A percentile compares a stretch with the other conserved stretches of the same genome.
Evolutionary conservation across 2,888 invertebrate species (phyloP).

Genomic region (Phalangium opilio): DNA sequence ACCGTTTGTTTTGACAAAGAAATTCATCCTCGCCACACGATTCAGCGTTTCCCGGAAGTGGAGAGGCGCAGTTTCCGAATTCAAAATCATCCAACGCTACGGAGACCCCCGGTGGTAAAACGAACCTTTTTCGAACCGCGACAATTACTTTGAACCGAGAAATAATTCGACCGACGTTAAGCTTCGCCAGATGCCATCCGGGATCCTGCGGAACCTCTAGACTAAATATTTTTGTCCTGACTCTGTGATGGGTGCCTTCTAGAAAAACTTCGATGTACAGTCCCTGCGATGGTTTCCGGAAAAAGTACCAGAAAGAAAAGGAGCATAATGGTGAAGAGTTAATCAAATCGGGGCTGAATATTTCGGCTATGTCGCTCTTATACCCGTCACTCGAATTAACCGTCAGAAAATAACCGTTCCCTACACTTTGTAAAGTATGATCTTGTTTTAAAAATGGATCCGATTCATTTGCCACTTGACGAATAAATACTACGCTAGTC

Average conservation of each 20-base stretch:
- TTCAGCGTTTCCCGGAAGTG: slow-evolving; percentile 2
- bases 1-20: slow-evolving; percentile 11
- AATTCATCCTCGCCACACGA: slow-evolving; percentile 8
- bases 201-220: not conserved
- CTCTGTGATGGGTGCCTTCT: no score
- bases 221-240: slow-evolving; percentile 1
- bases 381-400: not conserved
- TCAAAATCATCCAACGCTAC: slow-evolving; percentile 16
- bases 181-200: slow-evolving; percentile 9
- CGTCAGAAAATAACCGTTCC: slow-evolving; percentile 11
- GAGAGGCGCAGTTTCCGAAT: slow-evolving; percentile 12
- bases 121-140: slow-evolving; percentile 1
- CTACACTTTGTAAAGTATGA: slow-evolving; percentile 7
- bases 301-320: slow-evolving; percentile 15
- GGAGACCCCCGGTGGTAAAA: not conserved
- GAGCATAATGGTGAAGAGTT: slow-evolving; percentile 11
- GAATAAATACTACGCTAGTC: slow-evolving; percentile 3
- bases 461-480: slow-evolving; percentile 6
- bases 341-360: slow-evolving; percentile 11
- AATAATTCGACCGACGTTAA: slow-evolving; percentile 9
- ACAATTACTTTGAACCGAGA: slow-evolving; percentile 9
- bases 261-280: no score
- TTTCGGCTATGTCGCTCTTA: not conserved
- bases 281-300: not conserved
- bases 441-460: slow-evolving; percentile 5